A percentile compares a stretch with the other conserved stretches of the same genome.
Evolutionary conservation across 64 coral and sea anemone genomes (phyloP).

Genomic region (Pocillopora verrucosa): DNA sequence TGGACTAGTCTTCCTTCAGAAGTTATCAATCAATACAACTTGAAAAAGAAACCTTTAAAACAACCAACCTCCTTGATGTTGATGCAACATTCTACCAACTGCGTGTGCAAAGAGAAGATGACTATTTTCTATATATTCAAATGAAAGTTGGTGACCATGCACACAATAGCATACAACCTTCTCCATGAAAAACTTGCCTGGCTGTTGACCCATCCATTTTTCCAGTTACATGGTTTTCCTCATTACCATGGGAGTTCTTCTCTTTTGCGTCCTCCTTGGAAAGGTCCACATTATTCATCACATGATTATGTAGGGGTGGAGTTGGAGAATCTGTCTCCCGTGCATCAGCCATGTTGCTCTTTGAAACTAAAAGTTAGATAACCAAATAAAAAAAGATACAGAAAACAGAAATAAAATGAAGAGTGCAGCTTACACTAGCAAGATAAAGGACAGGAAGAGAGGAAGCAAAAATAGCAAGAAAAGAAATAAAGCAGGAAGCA

Average conservation of each 20-base stretch:
- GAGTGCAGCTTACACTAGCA: not conserved
- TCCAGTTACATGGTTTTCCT: constrained; percentile 50
- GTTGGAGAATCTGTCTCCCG: constrained; percentile 81
- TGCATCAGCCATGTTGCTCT: constrained; percentile 8
- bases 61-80: too few species aligned
- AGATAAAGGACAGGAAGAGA: not conserved
- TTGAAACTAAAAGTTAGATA: constrained; percentile 22
- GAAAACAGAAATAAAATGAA: not conserved
- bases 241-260: constrained; percentile 50
- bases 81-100: too few species aligned
- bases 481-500: too few species aligned
- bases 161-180: not conserved
- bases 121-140: too few species aligned
- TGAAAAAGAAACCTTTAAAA: too few species aligned
- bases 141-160: not conserved
- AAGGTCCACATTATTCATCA: constrained; percentile 55
- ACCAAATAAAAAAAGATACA: not conserved
- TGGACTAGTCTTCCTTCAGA: too few species aligned
- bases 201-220: constrained; percentile 63
- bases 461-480: too few species aligned
- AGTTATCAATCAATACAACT: too few species aligned
- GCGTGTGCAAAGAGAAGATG: too few species aligned
- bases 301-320: constrained; percentile 70
- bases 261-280: constrained; percentile 48
- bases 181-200: constrained; percentile 29